Evolutionary conservation across 2,113 vertebrate species (phyloP).

Genomic region (Lophotis ruficrista): DNA sequence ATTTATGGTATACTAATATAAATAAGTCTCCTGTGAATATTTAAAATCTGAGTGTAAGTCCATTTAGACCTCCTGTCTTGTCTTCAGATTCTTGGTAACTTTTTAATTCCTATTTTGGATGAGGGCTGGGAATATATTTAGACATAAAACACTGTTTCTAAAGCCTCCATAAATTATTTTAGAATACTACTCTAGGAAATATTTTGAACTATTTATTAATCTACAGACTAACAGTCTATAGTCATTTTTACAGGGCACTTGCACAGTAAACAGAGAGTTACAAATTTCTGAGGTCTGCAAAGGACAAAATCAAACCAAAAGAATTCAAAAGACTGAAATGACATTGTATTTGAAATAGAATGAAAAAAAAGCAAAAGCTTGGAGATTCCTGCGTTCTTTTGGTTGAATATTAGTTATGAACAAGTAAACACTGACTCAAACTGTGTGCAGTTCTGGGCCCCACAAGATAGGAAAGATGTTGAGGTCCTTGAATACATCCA

Average conservation of each 20-base stretch:
- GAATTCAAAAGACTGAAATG: neutral
- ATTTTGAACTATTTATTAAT: neutral
- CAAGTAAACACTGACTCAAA: neutral
- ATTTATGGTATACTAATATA: neutral
- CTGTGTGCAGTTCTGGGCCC: neutral
- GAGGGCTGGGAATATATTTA: neutral
- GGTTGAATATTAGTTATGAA: neutral
- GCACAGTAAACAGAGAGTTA: neutral
- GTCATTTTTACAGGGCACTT: neutral
- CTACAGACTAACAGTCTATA: neutral
- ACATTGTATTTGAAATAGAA: neutral
- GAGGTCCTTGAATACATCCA: neutral
- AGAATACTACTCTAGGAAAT: neutral
- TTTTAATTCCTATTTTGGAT: neutral
- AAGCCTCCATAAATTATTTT: neutral
- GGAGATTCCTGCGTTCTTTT: neutral
- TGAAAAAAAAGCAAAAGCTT: neutral
- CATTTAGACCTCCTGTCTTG: neutral
- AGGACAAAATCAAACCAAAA: neutral
- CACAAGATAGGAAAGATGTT: neutral
- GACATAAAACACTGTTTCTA: neutral
- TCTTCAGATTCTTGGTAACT: neutral
- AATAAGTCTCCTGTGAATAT: neutral
- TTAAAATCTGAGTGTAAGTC: neutral
- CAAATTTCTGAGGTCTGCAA: neutral